Evolutionary conservation across 1,140 invertebrate species (phyloP).

Genomic region (Cherax destructor): DNA sequence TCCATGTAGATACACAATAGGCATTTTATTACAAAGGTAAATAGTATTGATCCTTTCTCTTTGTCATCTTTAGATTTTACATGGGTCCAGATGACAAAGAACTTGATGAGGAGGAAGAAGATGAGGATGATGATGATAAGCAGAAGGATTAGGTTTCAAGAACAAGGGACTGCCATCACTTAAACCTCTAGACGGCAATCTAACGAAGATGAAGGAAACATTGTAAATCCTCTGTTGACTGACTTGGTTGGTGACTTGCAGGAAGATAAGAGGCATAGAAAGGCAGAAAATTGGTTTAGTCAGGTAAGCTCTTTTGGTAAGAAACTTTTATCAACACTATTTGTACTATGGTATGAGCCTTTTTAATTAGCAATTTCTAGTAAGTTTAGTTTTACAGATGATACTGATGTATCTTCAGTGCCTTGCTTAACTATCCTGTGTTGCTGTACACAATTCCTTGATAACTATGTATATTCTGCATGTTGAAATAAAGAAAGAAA

Average conservation of each 20-base stretch:
- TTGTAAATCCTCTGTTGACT: conserved; percentile 85
- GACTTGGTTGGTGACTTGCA: conserved; percentile 87
- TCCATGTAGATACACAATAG: too few species aligned
- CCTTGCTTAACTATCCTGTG: too few species aligned
- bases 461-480: too few species aligned
- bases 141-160: conserved; percentile 59
- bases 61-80: conserved; percentile 76
- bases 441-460: too few species aligned
- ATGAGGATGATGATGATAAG: conserved; percentile 79
- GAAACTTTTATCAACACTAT: too few species aligned
- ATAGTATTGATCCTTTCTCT: too few species aligned
- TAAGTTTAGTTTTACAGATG: too few species aligned
- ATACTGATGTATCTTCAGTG: too few species aligned
- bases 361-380: too few species aligned
- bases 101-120: conserved; percentile 72
- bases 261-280: conserved; percentile 83
- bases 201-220: conserved; percentile 67
- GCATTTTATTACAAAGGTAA: too few species aligned
- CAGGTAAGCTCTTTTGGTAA: conserved; percentile 80
- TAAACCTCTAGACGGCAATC: not conserved
- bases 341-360: too few species aligned
- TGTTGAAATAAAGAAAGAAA: too few species aligned
- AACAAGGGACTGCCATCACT: conserved; percentile 75
- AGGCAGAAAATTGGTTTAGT: conserved; percentile 92
- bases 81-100: conserved; percentile 77